Percentiles rank a stretch among this genome's conserved stretches.
These are phyloP conservation scores for Dynastes maya DNA, from an alignment of 2,888 invertebrate genomes.

Conservation along the genomic window DNA sequence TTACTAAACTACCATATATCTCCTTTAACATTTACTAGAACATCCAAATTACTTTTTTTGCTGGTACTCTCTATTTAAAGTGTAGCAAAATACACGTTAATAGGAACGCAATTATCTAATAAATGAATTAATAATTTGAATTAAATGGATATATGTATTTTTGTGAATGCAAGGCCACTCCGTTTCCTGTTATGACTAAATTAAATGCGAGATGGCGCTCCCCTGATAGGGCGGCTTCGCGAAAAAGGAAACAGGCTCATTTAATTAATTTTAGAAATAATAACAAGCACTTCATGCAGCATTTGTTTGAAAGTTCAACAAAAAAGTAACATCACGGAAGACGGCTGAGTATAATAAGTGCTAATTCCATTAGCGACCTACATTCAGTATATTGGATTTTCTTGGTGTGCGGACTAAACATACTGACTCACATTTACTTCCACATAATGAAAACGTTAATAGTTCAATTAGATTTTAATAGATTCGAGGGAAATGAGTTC, in stretches of 20 bases:
- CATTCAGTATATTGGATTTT: constrained; percentile 44
- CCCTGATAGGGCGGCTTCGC: constrained; percentile 27
- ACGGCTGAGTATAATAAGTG: constrained; percentile 31
- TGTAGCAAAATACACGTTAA: neutral
- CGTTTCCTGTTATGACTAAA: constrained; percentile 3
- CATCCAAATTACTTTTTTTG: too few relatives aligned
- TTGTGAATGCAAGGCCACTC: neutral
- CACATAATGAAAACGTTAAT: constrained; percentile 31
- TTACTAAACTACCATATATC: too few relatives aligned
- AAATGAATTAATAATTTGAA: constrained; percentile 14
- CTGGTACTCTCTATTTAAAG: too few relatives aligned
- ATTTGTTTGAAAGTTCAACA: constrained; percentile 6
- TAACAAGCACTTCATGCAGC: constrained; percentile 34
- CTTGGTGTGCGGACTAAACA: constrained; percentile 36
- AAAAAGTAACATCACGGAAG: constrained; percentile 37
- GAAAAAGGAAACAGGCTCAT: constrained; percentile 27
- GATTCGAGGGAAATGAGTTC: constrained; percentile 1
- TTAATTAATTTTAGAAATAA: constrained; percentile 48
- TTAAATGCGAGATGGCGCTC: constrained; percentile 33
- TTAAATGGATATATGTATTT: constrained; percentile 4
- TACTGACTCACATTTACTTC: constrained; percentile 20
- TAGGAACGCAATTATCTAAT: neutral
- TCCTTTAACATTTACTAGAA: too few relatives aligned
- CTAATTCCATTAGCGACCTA: constrained; percentile 44
- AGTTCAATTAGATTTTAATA: constrained; percentile 34